Evolutionary conservation across 2,797 vertebrate genomes (phyloP), one percentile per base, ranked within the genome.

Genomic region (Cyprinodon diabolis): DNA sequence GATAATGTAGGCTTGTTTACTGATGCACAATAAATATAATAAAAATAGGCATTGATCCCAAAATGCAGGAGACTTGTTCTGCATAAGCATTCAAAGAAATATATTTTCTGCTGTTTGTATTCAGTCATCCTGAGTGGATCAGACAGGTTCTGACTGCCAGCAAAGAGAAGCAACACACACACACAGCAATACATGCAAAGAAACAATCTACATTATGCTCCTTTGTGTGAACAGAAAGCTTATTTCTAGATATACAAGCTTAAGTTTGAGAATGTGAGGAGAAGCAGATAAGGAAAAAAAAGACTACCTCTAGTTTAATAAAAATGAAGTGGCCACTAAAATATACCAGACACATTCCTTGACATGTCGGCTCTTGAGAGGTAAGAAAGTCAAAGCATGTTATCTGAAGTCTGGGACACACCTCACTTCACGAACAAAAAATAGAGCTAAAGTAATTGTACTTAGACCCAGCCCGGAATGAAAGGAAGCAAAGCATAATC

Each of bases 361-460:
- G 80, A 90, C 94, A 49, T 89, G 94, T 85, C 91, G 78, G 90
- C 63, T 88, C 94, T 89, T 92, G 94, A 93, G 63, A 75, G 58
- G 57, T 30, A 76, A 55, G 69, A 75, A 78, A 82, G 69, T 54
- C 75, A 73, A 75, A 84, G 69, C 82, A 85, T 67, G 51, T 43
- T 14, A 72, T 74, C 43, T 5, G 48, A 69, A 57, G 52, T 71
- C 25, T 70, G 37, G 62, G 82, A 82, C 88, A 88, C 87, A 77
- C 84, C 87, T 77, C 78, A 37, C 15, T 3, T 75, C 37, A 71
- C 47, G 62, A 0, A 66, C 66, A 76, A 7, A 55, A 63, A 58
- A 75, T 63, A 37, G 60, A 11, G 54, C 60, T 65, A 1, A 63
- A 47, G 14, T 37, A 60, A 66, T 56, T 19, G 25, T 45, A 7